Evolutionary conservation across 2,113 vertebrate species (phyloP).

Genomic region (Gadus macrocephalus): DNA sequence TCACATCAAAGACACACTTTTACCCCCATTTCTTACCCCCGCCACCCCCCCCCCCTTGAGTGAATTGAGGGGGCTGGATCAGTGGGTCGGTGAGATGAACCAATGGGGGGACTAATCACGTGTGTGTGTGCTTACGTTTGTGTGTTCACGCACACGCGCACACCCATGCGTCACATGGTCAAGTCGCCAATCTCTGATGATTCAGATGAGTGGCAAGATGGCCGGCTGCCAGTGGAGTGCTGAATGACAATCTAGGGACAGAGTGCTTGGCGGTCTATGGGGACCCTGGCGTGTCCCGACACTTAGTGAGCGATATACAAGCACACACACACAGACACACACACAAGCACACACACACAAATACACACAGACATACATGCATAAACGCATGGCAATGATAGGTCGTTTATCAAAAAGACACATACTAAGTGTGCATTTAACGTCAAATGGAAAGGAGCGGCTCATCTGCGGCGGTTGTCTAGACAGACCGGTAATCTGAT

Average conservation of each 20-base stretch:
- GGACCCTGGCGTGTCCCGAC: constrained; percentile 17
- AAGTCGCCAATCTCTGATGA: constrained; percentile 40
- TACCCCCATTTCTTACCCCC: neutral
- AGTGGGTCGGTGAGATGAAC: no score
- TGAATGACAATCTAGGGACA: constrained; percentile 43
- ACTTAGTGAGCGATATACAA: constrained; percentile 20
- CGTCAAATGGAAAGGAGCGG: constrained; percentile 45
- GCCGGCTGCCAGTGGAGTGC: constrained; percentile 32
- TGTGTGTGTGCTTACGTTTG: no score
- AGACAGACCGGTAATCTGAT: constrained; percentile 22
- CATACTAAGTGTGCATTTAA: constrained; percentile 38
- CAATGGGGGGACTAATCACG: no score
- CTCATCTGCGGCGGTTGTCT: constrained; percentile 38
- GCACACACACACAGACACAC: constrained; percentile 7
- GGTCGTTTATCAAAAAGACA: constrained; percentile 35
- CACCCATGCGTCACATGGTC: constrained; percentile 3
- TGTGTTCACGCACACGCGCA: neutral
- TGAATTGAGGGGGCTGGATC: neutral
- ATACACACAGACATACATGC: constrained; percentile 16
- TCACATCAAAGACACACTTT: constrained; percentile 34
- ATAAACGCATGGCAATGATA: constrained; percentile 10
- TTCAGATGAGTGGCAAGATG: constrained; percentile 41
- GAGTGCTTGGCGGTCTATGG: constrained; percentile 5
- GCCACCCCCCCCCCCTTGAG: no score
- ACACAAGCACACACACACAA: constrained; percentile 9